phyloP scores from a whole-genome alignment of 2,888 invertebrate genomes.

The Dynastes hyllus region DNA sequence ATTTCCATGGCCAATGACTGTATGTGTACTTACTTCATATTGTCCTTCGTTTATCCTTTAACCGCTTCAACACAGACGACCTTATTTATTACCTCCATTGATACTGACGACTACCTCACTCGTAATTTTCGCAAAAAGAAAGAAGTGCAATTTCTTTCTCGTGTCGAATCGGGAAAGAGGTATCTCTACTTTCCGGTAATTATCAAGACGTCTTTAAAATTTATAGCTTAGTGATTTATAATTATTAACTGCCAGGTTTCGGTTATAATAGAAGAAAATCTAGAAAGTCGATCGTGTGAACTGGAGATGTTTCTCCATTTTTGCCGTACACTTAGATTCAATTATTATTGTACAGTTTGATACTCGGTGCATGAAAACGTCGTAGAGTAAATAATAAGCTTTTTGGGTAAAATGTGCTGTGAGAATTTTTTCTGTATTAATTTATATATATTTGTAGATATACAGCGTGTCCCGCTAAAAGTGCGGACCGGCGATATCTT shows the following conservation, averaged over 20 bases:
- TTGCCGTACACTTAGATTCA: not conserved
- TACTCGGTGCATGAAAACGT: too few species aligned
- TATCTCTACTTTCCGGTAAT: constrained; percentile 27
- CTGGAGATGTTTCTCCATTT: not conserved
- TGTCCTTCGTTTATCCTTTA: constrained; percentile 12
- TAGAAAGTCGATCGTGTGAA: not conserved
- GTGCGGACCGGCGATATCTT: too few species aligned
- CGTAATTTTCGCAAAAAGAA: constrained; percentile 20
- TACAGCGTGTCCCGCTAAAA: too few species aligned
- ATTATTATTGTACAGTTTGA: not conserved
- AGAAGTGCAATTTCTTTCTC: not conserved
- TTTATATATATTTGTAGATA: too few species aligned
- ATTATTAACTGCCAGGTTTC: constrained; percentile 2
- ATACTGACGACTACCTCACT: not conserved
- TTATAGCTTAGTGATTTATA: constrained; percentile 35
- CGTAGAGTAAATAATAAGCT: too few species aligned
- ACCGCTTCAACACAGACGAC: not conserved
- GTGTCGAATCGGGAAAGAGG: not conserved
- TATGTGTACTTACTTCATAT: not conserved
- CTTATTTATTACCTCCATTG: constrained; percentile 23
- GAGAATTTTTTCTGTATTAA: too few species aligned
- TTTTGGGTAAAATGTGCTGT: too few species aligned
- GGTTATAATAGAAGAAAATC: not conserved
- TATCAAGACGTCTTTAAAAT: constrained; percentile 33
- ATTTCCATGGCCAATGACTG: too few species aligned